Evolutionary conservation across 2,797 vertebrate species (phyloP), one percentile per base, ranked within the genome.

Genomic region (Choloepus didactylus): DNA sequence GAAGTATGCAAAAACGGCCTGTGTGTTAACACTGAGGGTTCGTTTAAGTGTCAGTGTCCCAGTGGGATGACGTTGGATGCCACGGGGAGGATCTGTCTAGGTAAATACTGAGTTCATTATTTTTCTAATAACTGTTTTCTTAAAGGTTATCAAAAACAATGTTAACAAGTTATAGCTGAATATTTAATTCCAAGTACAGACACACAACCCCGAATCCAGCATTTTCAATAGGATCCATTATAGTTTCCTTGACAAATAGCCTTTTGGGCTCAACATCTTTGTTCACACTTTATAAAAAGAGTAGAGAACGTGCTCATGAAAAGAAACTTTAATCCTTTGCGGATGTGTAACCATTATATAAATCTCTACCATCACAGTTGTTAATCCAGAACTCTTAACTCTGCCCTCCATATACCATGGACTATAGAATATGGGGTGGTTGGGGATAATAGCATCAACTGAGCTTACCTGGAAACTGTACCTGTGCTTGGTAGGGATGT

Each of bases 31-130:
- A 99, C 99, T 6, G 97, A 98, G 51, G 99, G 99, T 81, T 99
- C 99, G 0, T 99, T 99, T 97, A 98, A 99, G 97, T 99, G 99
- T 97, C 99, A 99, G 98, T 99, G 99, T 93, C 99, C 99, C 91
- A 98, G 0, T 64, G 99, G 99, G 93, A 99, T 99, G 99, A 99
- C 99, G 27, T 98, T 99, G 54, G 99, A 99, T 95, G 97, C 98
- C 96, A 99, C 99, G 66, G 99, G 99, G 92, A 99, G 99, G 90
- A 99, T 98, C 2, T 99, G 99, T 97, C 99, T 99, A 77, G 99
- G 99, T 99, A 98, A 95, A 97, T 97, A 95, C 96, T 93, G 87
- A 95, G 91, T 91, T 92, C 25, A 4, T 76, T 76, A 9, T 31
- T 92, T 95, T 82, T 69, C 41, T 72, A 62, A 23, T 83, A 49